phyloP scores from a whole-genome alignment of 2,113 vertebrate species.

The Platysteira castanea region DNA sequence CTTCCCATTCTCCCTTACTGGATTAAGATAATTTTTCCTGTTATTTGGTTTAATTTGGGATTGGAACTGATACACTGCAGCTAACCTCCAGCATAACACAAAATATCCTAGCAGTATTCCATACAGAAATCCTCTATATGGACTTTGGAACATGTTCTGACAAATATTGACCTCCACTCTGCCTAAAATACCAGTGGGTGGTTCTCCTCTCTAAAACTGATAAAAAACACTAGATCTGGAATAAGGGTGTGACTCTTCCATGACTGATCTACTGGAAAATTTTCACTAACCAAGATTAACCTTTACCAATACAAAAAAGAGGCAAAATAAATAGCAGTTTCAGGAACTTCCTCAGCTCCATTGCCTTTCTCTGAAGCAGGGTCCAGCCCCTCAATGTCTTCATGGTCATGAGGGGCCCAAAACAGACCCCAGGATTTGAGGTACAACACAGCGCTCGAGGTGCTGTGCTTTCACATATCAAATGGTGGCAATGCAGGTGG shows the following conservation, averaged over 20 bases:
- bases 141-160: background rate
- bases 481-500: background rate
- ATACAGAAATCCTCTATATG: background rate
- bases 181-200: background rate
- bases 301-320: background rate
- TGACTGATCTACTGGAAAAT: background rate
- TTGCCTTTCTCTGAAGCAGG: background rate
- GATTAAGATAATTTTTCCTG: background rate
- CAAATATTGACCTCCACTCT: background rate
- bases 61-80: background rate
- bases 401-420: background rate
- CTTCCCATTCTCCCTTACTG: background rate
- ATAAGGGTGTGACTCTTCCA: background rate
- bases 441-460: too few relatives aligned
- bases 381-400: background rate
- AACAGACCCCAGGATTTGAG: background rate
- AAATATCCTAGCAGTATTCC: background rate
- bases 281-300: background rate
- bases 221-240: background rate
- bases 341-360: background rate
- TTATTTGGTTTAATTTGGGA: background rate
- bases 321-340: background rate
- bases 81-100: background rate
- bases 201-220: background rate
- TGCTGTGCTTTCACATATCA: background rate